phyloP scores from a whole-genome alignment of 1,140 invertebrate genomes.

The Amphibalanus amphitrite region DNA sequence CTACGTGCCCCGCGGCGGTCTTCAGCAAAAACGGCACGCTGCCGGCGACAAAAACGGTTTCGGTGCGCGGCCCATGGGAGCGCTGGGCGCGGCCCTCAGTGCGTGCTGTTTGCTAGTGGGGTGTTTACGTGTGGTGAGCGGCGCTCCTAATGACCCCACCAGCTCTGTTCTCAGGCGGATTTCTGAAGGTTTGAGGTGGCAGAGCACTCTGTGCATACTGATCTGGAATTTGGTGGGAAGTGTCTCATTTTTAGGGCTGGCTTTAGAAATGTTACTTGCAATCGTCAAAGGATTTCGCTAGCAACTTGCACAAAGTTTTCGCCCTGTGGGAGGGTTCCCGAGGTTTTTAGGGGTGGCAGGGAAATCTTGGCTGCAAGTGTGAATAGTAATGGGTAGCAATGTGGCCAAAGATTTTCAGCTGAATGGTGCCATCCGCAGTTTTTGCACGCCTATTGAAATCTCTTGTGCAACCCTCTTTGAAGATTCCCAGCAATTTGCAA shows the following conservation, averaged over 20 bases:
- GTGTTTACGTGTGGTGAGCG: background rate
- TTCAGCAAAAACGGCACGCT: background rate
- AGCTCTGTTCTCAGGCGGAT: background rate
- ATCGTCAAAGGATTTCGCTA: background rate
- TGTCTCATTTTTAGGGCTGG: background rate
- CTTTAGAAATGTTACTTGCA: background rate
- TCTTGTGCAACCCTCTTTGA: background rate
- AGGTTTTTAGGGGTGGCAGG: background rate
- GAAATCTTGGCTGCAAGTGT: background rate
- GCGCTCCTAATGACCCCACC: background rate
- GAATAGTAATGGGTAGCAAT: background rate
- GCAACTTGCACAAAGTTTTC: conserved; percentile 1
- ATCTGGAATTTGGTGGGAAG: background rate
- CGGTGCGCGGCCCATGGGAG: background rate
- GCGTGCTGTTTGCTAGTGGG: background rate
- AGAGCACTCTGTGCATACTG: background rate
- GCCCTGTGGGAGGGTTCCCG: background rate
- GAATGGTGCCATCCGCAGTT: no score
- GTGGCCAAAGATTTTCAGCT: background rate
- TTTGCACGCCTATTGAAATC: background rate
- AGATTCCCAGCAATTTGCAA: background rate
- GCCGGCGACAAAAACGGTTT: background rate
- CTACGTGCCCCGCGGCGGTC: background rate
- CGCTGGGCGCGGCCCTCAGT: background rate
- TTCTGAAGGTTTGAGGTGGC: background rate